Base-by-base conservation (phyloP, 2,113 vertebrate species). In the Psittacus erithacus region DNA sequence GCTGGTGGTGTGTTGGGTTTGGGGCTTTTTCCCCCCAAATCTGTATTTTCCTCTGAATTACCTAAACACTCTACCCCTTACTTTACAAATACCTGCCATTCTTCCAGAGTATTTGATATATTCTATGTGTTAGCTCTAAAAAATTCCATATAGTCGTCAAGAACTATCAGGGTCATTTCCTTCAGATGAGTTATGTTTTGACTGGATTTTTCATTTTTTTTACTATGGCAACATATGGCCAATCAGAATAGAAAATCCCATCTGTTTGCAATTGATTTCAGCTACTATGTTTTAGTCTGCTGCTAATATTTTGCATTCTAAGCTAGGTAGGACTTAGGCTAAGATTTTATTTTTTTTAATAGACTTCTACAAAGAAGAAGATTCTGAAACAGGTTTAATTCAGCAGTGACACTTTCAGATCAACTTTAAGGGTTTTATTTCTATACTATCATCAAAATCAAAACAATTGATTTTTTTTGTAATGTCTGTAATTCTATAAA, bases 211-310 rank as follows among this genome's bases (percentile, higher is more conserved):
- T 90, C 86, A 41, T 91, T 95, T 96, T 94, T 94, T 96, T 97
- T 93, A 69, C 93, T 93, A 69, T 76, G 81, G 95, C 43, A 96
- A 95, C 96, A 97, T 88, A 92, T 95, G 94, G 96, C 86, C 81
- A 88, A 95, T 95, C 86, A 90, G 95, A 97, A 90, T 25, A 92
- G 84, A 91, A 95, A 92, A 85, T 79, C 80, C 93, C 95, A 97
- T 97, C 95, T 97, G 95, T 95, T 96, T 97, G 94, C 82, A 95
- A 96, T 97, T 97, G 95, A 55, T 83, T 92, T 82, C 73, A 94
- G 92, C 95, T 85, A 94, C 92, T 88, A 93, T 47, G 88, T 81
- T 95, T 89, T 82, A 93, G 91, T 73, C 86, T 62, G 86, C 73
- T 81, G 90, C 82, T 82, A 87, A 91, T 90, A 91, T 92, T 96